These are phyloP conservation scores for Drosophila parthenogenetica DNA, from an alignment of 2,888 invertebrate species.

Conservation along the genomic window DNA sequence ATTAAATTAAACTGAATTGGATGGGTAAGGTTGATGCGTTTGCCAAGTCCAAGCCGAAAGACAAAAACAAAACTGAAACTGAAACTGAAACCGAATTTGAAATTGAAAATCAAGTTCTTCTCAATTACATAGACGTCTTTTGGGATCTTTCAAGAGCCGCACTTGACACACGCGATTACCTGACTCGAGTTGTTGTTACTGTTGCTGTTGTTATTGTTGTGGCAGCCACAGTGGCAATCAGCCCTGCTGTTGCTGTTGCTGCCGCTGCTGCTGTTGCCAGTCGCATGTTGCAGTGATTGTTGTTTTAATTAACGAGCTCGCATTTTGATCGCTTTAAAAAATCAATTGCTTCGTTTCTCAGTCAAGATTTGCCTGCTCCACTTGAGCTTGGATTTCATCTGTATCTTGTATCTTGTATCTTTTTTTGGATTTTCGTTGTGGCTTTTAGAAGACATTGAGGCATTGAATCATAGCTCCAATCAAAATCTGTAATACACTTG, in stretches of 20 bases:
- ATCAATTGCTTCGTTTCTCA: slow-evolving; percentile 59
- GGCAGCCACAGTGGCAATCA: slow-evolving; percentile 34
- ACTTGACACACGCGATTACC: slow-evolving; percentile 62
- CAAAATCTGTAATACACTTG: slow-evolving; percentile 57
- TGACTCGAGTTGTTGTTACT: slow-evolving; percentile 34
- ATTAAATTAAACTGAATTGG: not conserved
- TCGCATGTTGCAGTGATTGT: slow-evolving; percentile 60
- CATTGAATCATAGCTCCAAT: slow-evolving; percentile 37
- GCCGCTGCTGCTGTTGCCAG: slow-evolving; percentile 20
- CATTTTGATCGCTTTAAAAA: slow-evolving; percentile 35
- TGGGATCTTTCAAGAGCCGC: slow-evolving; percentile 47
- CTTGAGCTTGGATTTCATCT: slow-evolving; percentile 66
- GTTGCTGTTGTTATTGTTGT: slow-evolving; percentile 16
- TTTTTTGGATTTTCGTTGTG: slow-evolving; percentile 14
- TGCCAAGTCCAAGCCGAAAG: slow-evolving; percentile 5
- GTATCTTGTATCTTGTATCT: slow-evolving; percentile 31
- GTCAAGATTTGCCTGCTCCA: slow-evolving; percentile 46
- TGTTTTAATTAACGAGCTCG: slow-evolving; percentile 76
- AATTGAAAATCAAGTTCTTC: slow-evolving; percentile 61
- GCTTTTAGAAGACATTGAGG: slow-evolving; percentile 54
- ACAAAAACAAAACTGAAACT: too few relatives aligned
- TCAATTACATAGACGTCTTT: slow-evolving; percentile 53
- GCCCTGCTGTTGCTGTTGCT: slow-evolving; percentile 23
- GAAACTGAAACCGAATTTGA: not conserved
- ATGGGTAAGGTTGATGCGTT: slow-evolving; percentile 20